Conservation (phyloP, 2,797 vertebrate genomes). For the Tinamus major region DNA sequence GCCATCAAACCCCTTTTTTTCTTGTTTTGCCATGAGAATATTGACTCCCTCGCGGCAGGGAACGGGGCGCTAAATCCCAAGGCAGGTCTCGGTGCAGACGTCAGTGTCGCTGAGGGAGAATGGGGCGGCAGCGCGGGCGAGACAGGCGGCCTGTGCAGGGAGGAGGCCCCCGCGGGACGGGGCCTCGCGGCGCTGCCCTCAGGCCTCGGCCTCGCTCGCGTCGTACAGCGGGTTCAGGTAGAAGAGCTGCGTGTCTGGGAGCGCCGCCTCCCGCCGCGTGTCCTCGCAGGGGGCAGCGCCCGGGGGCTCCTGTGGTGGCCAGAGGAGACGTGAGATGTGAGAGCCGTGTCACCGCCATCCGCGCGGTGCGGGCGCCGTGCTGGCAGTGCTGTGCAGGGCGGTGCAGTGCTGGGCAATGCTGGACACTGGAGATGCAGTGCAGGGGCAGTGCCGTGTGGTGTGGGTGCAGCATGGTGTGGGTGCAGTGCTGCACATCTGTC, state of each 20-base stretch:
- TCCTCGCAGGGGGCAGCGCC: slow-evolving; percentile 39
- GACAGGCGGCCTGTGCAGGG: too few relatives aligned
- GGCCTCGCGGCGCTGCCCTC: background rate
- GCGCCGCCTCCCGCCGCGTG: slow-evolving; percentile 37
- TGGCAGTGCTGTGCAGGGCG: too few relatives aligned
- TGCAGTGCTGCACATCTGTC: too few relatives aligned
- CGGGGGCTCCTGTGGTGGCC: slow-evolving; percentile 60
- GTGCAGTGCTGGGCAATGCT: too few relatives aligned
- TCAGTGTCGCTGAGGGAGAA: background rate
- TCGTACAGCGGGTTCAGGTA: slow-evolving; percentile 88
- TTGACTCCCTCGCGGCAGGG: accelerated
- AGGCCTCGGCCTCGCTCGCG: slow-evolving; percentile 79
- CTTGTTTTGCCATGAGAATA: background rate
- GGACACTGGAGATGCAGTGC: too few relatives aligned
- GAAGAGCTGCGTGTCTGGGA: slow-evolving; percentile 79
- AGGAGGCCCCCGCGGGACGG: too few relatives aligned
- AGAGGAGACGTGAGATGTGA: background rate
- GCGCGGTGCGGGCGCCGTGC: too few relatives aligned
- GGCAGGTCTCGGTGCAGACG: too few relatives aligned
- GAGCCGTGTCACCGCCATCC: too few relatives aligned
- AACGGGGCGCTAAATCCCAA: background rate
- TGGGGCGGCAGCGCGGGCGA: too few relatives aligned
- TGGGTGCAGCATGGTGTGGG: too few relatives aligned
- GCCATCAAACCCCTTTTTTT: background rate
- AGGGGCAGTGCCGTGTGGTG: background rate